Conservation (phyloP, 2,888 invertebrate genomes). For the Drosophila suboccidentalis region DNA sequence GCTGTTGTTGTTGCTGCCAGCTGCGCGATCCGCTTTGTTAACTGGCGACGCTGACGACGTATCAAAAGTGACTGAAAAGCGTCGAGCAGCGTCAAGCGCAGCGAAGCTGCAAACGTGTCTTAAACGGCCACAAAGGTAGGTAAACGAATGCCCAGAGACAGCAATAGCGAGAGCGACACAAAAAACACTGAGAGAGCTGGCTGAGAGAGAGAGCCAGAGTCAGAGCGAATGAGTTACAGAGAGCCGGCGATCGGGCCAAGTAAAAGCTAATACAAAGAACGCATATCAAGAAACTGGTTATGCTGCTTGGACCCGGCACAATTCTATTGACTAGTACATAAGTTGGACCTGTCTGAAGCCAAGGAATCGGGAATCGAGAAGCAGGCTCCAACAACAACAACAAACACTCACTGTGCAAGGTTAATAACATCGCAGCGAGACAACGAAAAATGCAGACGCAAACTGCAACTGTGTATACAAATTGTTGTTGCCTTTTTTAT, state of each 20-base stretch:
- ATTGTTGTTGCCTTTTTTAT: conserved; percentile 30
- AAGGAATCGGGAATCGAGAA: conserved; percentile 25
- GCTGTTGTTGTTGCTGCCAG: conserved; percentile 31
- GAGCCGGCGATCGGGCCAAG: conserved; percentile 38
- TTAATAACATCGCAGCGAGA: conserved; percentile 58
- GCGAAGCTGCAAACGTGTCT: conserved; percentile 76
- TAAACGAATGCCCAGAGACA: conserved; percentile 16
- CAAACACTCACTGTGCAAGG: conserved; percentile 43
- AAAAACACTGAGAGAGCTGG: neutral
- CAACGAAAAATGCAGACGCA: conserved; percentile 42
- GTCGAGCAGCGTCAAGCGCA: conserved; percentile 55
- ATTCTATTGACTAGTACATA: conserved; percentile 51
- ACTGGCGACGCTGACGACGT: conserved; percentile 64
- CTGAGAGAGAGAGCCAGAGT: neutral
- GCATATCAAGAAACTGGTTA: conserved; percentile 62
- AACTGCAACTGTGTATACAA: conserved; percentile 63
- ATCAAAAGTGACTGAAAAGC: conserved; percentile 73
- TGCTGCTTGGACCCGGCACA: conserved; percentile 57
- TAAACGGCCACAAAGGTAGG: conserved; percentile 54
- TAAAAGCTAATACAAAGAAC: conserved; percentile 63
- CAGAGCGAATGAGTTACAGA: too few relatives aligned
- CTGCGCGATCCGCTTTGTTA: conserved; percentile 58
- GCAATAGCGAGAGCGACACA: conserved; percentile 1
- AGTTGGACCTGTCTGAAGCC: conserved; percentile 50
- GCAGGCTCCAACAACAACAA: conserved; percentile 25